Conservation (phyloP, 2,113 vertebrate genomes). For the Indicator indicator region DNA sequence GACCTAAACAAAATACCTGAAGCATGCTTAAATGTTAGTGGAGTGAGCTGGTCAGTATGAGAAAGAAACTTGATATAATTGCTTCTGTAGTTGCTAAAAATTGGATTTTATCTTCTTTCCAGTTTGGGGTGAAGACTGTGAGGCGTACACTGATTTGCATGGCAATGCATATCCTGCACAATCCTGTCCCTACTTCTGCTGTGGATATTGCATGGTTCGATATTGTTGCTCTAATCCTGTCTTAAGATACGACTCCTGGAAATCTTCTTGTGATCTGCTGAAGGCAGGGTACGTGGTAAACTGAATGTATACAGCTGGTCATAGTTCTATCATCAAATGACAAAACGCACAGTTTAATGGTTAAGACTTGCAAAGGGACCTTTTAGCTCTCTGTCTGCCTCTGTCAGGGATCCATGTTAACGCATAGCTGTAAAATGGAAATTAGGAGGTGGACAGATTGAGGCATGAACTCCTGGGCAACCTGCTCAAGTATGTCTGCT, state of each 20-base stretch:
- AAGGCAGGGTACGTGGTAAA: slow-evolving; percentile 35
- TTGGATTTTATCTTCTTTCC: background rate
- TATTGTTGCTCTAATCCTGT: slow-evolving; percentile 47
- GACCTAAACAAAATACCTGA: background rate
- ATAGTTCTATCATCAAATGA: background rate
- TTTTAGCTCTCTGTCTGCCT: background rate
- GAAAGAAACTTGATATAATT: background rate
- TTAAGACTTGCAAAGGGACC: background rate
- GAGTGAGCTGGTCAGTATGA: background rate
- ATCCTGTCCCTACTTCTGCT: slow-evolving; percentile 65
- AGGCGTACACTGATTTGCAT: background rate
- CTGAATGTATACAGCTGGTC: background rate
- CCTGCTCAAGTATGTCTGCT: background rate
- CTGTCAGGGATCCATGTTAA: accelerated
- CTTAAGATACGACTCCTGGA: background rate
- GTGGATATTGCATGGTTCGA: background rate
- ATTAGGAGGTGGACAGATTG: background rate
- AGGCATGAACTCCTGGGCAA: background rate
- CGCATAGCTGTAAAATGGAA: background rate
- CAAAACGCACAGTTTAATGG: background rate
- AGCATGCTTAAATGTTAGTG: background rate
- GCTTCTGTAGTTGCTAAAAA: background rate
- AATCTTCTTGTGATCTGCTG: background rate
- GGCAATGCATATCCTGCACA: background rate
- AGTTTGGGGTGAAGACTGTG: slow-evolving; percentile 46